phyloP scores from a whole-genome alignment of 1,140 invertebrate genomes.

The Panagrolaimus sp. region DNA sequence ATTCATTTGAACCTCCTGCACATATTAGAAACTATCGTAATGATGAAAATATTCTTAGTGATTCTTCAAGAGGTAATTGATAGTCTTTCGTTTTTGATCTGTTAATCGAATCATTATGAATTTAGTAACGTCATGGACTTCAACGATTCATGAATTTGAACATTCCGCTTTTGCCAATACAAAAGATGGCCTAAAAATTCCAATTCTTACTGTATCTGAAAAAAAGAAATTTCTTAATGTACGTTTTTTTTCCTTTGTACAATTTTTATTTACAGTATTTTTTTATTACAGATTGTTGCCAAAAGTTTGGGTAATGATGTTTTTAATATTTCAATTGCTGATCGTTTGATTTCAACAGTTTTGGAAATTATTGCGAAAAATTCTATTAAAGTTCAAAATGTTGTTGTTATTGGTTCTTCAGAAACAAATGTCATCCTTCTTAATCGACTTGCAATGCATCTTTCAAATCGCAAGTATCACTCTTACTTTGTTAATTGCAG shows the following conservation, averaged over 20 bases:
- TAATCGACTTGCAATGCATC: neutral
- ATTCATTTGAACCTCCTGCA: neutral
- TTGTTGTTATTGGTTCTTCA: neutral
- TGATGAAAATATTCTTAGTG: slow-evolving; percentile 52
- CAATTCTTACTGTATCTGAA: neutral
- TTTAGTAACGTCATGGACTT: slow-evolving; percentile 43
- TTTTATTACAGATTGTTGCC: neutral
- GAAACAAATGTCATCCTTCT: neutral
- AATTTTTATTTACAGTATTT: neutral
- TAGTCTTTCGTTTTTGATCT: too few species aligned
- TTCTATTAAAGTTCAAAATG: neutral
- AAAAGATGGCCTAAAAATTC: neutral
- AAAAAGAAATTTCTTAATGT: neutral
- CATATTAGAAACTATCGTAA: slow-evolving; percentile 36
- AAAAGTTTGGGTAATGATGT: neutral
- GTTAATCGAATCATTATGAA: too few species aligned
- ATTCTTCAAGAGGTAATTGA: slow-evolving; percentile 43
- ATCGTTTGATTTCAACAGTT: neutral
- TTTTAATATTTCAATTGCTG: neutral
- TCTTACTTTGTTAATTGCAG: neutral
- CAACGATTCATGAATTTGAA: neutral
- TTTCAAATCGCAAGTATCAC: slow-evolving; percentile 3
- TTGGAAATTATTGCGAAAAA: too few species aligned
- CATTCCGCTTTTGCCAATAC: neutral
- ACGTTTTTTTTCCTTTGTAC: neutral